These are phyloP conservation scores for Nasua narica DNA, from an alignment of 2,797 vertebrate genomes.

Conservation along the genomic window DNA sequence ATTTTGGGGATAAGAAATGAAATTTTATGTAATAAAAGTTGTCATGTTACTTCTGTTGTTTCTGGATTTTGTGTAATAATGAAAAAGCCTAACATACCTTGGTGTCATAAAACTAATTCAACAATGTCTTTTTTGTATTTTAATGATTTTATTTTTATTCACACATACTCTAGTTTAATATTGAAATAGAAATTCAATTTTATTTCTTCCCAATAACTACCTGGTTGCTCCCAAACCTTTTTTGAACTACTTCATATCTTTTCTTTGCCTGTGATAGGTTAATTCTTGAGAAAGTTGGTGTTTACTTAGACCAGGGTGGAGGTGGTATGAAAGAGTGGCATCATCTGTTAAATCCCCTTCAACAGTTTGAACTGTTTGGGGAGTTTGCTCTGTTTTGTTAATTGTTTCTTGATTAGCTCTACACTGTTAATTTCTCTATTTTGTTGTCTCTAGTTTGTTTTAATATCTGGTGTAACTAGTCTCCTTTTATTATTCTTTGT, in stretches of 20 bases:
- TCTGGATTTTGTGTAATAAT: background rate
- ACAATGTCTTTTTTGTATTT: background rate
- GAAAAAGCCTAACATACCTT: background rate
- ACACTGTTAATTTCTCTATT: background rate
- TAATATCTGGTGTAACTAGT: background rate
- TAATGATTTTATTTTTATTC: background rate
- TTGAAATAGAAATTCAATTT: background rate
- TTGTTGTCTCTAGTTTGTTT: background rate
- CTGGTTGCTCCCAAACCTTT: background rate
- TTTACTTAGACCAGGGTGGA: background rate
- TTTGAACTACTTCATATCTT: background rate
- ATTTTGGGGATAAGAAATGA: background rate
- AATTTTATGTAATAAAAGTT: background rate
- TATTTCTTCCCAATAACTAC: background rate
- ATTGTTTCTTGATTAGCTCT: background rate
- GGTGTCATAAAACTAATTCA: background rate
- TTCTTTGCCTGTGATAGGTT: background rate
- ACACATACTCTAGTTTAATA: background rate
- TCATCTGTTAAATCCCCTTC: background rate
- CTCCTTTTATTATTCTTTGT: background rate
- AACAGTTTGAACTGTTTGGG: background rate
- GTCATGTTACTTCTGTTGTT: background rate
- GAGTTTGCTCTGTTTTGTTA: background rate
- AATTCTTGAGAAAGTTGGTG: background rate
- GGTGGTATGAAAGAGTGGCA: background rate